Conservation (phyloP, 2,888 invertebrate species). For the Lasiommata megera region DNA sequence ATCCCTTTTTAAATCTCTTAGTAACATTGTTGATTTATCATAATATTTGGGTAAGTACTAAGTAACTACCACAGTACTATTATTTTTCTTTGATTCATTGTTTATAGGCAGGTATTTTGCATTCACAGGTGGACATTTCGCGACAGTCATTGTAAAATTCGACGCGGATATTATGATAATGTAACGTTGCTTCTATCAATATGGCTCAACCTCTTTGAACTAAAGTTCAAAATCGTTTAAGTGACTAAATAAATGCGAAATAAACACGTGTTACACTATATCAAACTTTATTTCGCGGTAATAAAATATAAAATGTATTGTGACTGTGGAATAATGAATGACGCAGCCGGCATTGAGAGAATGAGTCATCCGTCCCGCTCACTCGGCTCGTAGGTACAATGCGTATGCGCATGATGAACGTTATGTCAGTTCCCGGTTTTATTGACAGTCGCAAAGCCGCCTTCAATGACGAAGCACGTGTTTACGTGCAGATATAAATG, state of each 20-base stretch:
- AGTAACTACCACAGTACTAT: neutral
- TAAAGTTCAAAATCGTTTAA: slow-evolving; percentile 25
- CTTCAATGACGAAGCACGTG: slow-evolving; percentile 41
- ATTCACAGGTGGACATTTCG: slow-evolving; percentile 26
- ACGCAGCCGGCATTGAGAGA: slow-evolving; percentile 65
- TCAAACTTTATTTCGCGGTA: neutral
- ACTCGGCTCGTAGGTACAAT: slow-evolving; percentile 45
- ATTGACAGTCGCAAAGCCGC: slow-evolving; percentile 46
- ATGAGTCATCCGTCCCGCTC: slow-evolving; percentile 65
- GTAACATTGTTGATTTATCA: too few species aligned
- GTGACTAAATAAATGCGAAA: neutral
- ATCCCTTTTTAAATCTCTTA: too few species aligned
- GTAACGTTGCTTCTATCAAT: slow-evolving; percentile 7
- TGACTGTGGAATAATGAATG: slow-evolving; percentile 53
- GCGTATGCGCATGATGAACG: slow-evolving; percentile 65
- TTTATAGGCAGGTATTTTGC: slow-evolving; percentile 9
- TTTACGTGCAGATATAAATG: slow-evolving; percentile 20
- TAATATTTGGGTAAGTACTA: too few species aligned
- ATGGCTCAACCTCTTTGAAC: slow-evolving; percentile 15
- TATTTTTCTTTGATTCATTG: neutral
- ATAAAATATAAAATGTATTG: slow-evolving; percentile 36
- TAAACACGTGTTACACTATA: slow-evolving; percentile 18
- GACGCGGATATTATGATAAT: slow-evolving; percentile 25
- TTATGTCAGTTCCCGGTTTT: slow-evolving; percentile 41
- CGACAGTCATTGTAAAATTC: slow-evolving; percentile 31